Evolutionary conservation across 1,140 invertebrate species (phyloP).

Genomic region (Brachionus rubens): DNA sequence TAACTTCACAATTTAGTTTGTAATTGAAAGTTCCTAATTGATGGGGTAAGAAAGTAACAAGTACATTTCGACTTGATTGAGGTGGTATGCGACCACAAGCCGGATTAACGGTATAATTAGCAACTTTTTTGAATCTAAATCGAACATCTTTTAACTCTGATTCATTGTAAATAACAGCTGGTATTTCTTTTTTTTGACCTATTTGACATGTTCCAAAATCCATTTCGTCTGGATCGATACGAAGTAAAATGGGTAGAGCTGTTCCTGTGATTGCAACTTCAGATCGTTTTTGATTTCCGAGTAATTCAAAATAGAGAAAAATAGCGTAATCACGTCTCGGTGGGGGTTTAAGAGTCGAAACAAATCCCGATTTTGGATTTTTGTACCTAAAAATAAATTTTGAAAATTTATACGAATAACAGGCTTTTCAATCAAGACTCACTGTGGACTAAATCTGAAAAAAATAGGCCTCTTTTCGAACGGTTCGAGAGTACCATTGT

Average conservation of each 20-base stretch:
- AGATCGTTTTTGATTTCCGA: constrained; percentile 51
- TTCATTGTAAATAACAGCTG: constrained; percentile 55
- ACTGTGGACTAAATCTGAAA: constrained; percentile 60
- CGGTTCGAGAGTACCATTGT: constrained; percentile 56
- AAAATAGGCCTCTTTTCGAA: constrained; percentile 59
- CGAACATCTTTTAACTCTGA: constrained; percentile 53
- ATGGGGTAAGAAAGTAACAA: constrained; percentile 58
- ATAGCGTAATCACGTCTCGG: constrained; percentile 59
- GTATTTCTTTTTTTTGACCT: constrained; percentile 54
- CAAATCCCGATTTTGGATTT: constrained; percentile 55
- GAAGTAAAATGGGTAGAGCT: constrained; percentile 56
- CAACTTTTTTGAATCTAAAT: constrained; percentile 56
- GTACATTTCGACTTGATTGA: constrained; percentile 54
- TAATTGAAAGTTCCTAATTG: constrained; percentile 50
- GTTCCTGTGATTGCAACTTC: constrained; percentile 59
- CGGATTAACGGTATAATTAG: constrained; percentile 57
- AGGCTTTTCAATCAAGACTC: background rate
- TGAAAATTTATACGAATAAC: background rate
- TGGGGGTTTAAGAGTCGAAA: constrained; percentile 52
- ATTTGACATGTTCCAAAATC: constrained; percentile 58
- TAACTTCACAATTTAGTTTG: constrained; percentile 32
- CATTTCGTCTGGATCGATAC: constrained; percentile 53
- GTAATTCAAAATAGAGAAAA: constrained; percentile 57
- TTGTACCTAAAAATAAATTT: constrained; percentile 53
- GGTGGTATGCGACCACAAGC: constrained; percentile 55